Percentiles rank a stretch among this genome's conserved stretches.
phyloP scores from a whole-genome alignment of 2,797 vertebrate genomes.

The Gambusia yucatana region DNA sequence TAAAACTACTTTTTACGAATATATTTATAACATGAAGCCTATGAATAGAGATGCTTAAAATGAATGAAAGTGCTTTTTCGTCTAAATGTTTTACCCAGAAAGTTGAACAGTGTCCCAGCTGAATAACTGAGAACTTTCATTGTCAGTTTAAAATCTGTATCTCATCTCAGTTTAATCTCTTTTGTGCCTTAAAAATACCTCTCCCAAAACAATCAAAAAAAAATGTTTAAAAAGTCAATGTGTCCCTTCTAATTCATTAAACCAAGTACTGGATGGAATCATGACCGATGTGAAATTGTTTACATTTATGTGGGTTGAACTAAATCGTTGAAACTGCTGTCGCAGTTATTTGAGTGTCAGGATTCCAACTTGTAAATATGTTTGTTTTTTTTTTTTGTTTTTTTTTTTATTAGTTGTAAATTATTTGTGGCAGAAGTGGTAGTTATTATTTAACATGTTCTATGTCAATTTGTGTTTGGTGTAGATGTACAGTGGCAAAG shows the following conservation, averaged over 20 bases:
- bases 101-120: not conserved
- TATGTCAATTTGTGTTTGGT: constrained; percentile 58
- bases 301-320: constrained; percentile 23
- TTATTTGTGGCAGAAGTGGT: constrained; percentile 57
- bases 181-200: constrained; percentile 50
- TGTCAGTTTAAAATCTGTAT: constrained; percentile 6
- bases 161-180: constrained; percentile 1
- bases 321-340: constrained; percentile 31
- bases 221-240: not conserved
- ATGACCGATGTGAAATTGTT: constrained; percentile 1
- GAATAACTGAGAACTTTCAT: constrained; percentile 25
- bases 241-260: constrained; percentile 11
- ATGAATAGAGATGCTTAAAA: not conserved
- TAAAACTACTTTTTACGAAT: not conserved
- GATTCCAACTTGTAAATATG: constrained; percentile 66
- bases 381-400: constrained; percentile 27
- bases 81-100: not conserved
- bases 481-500: constrained; percentile 62
- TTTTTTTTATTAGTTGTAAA: constrained; percentile 54
- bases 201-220: not conserved
- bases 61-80: not conserved
- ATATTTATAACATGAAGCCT: not conserved
- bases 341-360: constrained; percentile 28
- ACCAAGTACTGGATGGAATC: constrained; percentile 2
- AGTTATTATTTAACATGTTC: constrained; percentile 58